Conservation (phyloP, 2,797 vertebrate species). For the Onychomys leucogaster region DNA sequence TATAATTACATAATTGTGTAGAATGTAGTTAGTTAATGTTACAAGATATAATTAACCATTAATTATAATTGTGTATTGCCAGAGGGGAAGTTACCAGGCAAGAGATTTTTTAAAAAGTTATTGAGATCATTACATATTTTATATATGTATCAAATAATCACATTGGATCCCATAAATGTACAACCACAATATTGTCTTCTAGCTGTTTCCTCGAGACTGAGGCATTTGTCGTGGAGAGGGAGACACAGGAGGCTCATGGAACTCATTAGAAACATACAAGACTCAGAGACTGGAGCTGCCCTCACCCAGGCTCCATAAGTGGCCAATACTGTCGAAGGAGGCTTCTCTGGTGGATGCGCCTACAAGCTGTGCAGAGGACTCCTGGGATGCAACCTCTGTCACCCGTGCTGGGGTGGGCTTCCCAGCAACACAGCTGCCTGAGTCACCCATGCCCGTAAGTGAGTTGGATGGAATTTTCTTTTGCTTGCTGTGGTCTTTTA, state of each 20-base stretch:
- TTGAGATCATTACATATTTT: background rate
- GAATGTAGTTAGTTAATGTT: slow-evolving; percentile 12
- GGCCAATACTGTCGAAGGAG: too few species aligned
- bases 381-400: background rate
- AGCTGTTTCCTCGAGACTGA: background rate
- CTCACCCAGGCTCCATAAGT: background rate
- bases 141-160: background rate
- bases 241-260: background rate
- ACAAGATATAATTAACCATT: slow-evolving; percentile 18
- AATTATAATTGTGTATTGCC: background rate
- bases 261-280: background rate
- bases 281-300: background rate
- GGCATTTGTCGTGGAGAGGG: background rate
- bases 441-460: background rate
- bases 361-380: background rate
- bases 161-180: background rate
- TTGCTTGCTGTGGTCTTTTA: background rate
- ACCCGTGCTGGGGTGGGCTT: background rate
- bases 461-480: background rate
- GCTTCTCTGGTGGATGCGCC: background rate
- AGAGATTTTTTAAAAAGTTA: background rate
- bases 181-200: background rate
- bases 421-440: background rate
- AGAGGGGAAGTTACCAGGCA: background rate
- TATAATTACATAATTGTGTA: slow-evolving; percentile 8